Percentiles rank a stretch among this genome's conserved stretches.
Conservation (phyloP, 2,888 invertebrate species). For the Drosophila differens region DNA sequence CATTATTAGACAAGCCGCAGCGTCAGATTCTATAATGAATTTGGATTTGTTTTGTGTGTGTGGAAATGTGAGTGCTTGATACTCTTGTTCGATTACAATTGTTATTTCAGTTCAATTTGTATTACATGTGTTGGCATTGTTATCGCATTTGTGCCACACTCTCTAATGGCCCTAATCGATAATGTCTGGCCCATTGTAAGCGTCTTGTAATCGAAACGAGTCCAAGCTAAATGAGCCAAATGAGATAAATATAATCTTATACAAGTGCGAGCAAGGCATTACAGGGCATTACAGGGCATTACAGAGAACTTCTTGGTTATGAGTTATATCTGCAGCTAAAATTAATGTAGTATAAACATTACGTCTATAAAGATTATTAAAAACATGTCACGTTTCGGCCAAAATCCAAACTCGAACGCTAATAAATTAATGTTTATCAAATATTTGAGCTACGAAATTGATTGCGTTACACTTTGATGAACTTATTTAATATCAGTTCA, state of each 20-base stretch:
- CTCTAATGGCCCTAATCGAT: constrained; percentile 68
- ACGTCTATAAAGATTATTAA: constrained; percentile 11
- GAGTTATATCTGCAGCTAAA: not conserved
- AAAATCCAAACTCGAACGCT: not conserved
- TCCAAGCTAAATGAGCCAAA: constrained; percentile 42
- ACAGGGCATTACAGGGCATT: not conserved
- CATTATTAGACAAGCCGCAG: constrained; percentile 55
- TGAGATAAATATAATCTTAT: constrained; percentile 26
- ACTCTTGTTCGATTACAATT: constrained; percentile 25
- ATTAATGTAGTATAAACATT: not conserved
- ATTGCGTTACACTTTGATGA: not conserved
- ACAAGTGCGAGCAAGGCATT: constrained; percentile 12
- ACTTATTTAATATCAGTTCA: not conserved
- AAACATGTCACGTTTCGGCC: not conserved
- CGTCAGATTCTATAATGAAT: constrained; percentile 56
- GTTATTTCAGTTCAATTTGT: constrained; percentile 55
- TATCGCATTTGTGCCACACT: constrained; percentile 52
- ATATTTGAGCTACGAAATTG: not conserved
- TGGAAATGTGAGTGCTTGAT: not conserved
- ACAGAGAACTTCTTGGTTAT: constrained; percentile 2
- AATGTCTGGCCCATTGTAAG: constrained; percentile 55
- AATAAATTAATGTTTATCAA: not conserved
- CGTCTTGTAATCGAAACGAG: constrained; percentile 53
- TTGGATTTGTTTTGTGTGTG: constrained; percentile 36
- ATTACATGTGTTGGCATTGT: constrained; percentile 57